These are phyloP conservation scores for Stomorhina lunata DNA, from an alignment of 2,888 invertebrate genomes.

Conservation along the genomic window DNA sequence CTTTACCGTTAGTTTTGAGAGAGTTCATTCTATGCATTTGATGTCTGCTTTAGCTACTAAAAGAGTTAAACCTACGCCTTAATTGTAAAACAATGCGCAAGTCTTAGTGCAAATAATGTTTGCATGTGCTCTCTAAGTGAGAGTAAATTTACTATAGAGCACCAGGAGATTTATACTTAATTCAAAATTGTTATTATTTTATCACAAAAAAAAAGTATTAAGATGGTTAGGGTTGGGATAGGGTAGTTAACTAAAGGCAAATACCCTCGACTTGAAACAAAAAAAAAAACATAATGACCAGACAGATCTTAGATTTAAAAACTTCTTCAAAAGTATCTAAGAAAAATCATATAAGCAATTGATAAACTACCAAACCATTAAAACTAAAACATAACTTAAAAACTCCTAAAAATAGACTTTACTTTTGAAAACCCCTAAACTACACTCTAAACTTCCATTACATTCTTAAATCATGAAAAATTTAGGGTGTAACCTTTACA, in stretches of 20 bases:
- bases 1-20: background rate
- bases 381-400: background rate
- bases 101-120: constrained; percentile 2
- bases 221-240: constrained; percentile 43
- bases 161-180: background rate
- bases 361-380: background rate
- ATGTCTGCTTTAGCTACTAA: too few species aligned
- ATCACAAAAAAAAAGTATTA: background rate
- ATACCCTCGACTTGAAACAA: background rate
- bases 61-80: constrained; percentile 26
- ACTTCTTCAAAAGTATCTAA: background rate
- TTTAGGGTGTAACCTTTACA: constrained; percentile 55
- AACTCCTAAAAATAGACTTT: too few species aligned
- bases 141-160: too few species aligned
- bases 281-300: background rate
- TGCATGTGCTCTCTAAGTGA: background rate
- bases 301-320: background rate
- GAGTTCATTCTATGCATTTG: background rate
- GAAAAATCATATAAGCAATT: too few species aligned
- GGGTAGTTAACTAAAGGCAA: constrained; percentile 30
- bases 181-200: background rate
- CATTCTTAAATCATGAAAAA: too few species aligned
- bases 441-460: too few species aligned
- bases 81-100: constrained; percentile 41
- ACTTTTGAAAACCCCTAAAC: background rate